Conservation (phyloP, 2,797 vertebrate genomes). For the Phrynocephalus forsythii region DNA sequence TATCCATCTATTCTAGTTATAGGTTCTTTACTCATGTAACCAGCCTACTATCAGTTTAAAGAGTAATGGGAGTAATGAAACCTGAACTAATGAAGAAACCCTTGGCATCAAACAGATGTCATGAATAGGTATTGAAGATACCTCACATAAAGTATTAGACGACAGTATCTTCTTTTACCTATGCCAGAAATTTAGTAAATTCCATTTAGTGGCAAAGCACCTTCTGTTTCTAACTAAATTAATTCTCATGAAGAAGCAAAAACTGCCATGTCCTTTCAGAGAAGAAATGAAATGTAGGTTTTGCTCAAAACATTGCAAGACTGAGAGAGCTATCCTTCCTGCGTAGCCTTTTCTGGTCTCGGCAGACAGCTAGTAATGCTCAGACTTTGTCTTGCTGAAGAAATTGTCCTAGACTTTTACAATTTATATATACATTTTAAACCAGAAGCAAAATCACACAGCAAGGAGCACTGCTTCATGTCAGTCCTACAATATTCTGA, state of each 20-base stretch:
- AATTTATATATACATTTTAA: constrained; percentile 49
- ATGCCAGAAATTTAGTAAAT: constrained; percentile 65
- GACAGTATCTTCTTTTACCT: constrained; percentile 50
- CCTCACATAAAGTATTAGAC: constrained; percentile 37
- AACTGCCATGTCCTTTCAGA: constrained; percentile 71
- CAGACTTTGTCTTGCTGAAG: constrained; percentile 68
- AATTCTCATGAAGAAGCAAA: constrained; percentile 68
- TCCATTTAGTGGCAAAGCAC: constrained; percentile 69
- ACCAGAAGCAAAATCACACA: constrained; percentile 37
- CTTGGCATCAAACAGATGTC: constrained; percentile 36
- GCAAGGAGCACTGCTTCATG: constrained; percentile 15
- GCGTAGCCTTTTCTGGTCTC: constrained; percentile 74
- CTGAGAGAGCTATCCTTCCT: constrained; percentile 68
- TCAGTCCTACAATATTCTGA: constrained; percentile 33
- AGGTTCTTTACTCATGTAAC: not conserved
- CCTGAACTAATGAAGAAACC: not conserved
- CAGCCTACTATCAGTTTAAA: not conserved
- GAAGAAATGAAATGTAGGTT: constrained; percentile 72
- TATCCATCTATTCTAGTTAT: not conserved
- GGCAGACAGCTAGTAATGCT: constrained; percentile 51
- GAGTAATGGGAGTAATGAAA: not conserved
- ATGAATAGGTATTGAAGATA: constrained; percentile 38
- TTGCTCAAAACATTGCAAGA: constrained; percentile 68
- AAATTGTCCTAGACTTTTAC: constrained; percentile 68
- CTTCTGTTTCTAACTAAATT: constrained; percentile 70